Evolutionary conservation across 2,888 invertebrate genomes (phyloP).

Genomic region (Drosophila rubida): DNA sequence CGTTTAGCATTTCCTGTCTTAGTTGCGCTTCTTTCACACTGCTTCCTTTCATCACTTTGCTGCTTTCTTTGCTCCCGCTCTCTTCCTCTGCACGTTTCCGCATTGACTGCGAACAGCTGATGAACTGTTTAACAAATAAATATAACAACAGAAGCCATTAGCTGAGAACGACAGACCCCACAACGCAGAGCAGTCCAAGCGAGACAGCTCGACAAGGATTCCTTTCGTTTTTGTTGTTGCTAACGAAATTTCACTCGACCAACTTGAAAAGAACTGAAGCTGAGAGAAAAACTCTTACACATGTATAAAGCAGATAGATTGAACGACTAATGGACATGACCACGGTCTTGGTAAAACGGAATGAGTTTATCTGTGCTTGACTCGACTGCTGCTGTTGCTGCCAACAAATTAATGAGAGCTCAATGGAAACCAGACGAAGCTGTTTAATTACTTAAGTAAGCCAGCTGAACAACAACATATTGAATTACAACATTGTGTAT

Average conservation of each 20-base stretch:
- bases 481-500: background rate
- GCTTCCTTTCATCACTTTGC: conserved; percentile 22
- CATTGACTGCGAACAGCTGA: conserved; percentile 28
- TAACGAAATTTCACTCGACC: background rate
- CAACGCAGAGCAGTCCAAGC: background rate
- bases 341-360: too few species aligned
- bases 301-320: background rate
- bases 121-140: conserved; percentile 21
- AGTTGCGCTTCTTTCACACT: conserved; percentile 22
- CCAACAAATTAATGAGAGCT: background rate
- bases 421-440: background rate
- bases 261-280: background rate
- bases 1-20: conserved; percentile 40
- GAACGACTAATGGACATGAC: background rate
- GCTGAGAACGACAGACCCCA: conserved; percentile 1
- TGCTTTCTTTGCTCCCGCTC: conserved; percentile 21
- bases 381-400: background rate
- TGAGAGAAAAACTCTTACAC: background rate
- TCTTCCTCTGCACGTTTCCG: conserved; percentile 30
- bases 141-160: conserved; percentile 31
- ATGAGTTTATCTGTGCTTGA: background rate
- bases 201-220: background rate
- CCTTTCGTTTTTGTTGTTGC: background rate
- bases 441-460: background rate
- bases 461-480: too few species aligned